Conservation (phyloP, 2,888 invertebrate genomes). For the Pelosia muscerda region DNA sequence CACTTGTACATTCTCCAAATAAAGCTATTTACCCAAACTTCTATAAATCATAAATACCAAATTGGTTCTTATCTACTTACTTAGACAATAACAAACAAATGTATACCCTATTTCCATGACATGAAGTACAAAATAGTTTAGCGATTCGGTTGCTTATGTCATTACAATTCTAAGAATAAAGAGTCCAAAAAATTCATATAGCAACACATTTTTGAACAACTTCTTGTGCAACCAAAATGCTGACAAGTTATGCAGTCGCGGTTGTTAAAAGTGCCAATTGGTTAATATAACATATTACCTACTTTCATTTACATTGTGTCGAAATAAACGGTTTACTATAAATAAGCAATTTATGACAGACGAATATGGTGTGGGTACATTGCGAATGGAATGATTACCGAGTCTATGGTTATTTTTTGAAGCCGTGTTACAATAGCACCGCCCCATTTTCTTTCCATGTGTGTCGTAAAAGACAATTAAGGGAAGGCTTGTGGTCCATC, state of each 20-base stretch:
- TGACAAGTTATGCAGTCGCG: conserved; percentile 32
- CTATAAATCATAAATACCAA: conserved; percentile 8
- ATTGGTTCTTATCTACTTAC: not conserved
- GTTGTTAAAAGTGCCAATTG: conserved; percentile 48
- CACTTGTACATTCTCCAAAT: not conserved
- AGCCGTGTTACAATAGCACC: too few relatives aligned
- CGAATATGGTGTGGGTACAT: not conserved
- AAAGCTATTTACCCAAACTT: not conserved
- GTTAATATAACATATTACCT: conserved; percentile 50
- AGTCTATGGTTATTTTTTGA: not conserved
- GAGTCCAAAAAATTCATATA: not conserved
- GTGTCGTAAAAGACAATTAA: too few relatives aligned
- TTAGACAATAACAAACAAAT: not conserved
- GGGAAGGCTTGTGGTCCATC: too few relatives aligned
- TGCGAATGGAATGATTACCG: not conserved
- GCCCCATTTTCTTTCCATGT: too few relatives aligned
- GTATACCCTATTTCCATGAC: not conserved
- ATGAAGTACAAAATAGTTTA: conserved; percentile 2
- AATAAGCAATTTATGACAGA: conserved; percentile 19
- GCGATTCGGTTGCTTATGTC: too few relatives aligned
- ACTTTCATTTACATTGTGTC: conserved; percentile 46
- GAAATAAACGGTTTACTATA: conserved; percentile 37
- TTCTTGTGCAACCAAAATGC: conserved; percentile 26
- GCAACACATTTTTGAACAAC: conserved; percentile 10
- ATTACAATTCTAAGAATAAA: not conserved